Percentiles rank a stretch among this genome's conserved stretches.
phyloP scores from a whole-genome alignment of 2,113 vertebrate species.

The Mirza zaza region DNA sequence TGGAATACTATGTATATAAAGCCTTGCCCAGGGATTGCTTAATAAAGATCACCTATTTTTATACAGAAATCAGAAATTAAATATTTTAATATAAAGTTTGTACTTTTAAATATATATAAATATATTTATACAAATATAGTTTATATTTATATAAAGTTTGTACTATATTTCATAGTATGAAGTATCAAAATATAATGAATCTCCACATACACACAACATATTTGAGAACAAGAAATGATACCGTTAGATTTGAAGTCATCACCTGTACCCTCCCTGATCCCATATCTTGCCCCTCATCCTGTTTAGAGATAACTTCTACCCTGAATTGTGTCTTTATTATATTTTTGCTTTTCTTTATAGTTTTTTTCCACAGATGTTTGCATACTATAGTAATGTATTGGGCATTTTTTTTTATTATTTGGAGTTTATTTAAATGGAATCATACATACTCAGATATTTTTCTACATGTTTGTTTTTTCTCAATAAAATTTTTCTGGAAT shows the following conservation, averaged over 20 bases:
- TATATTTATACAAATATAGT: too few species aligned
- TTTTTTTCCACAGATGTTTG: background rate
- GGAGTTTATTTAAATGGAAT: background rate
- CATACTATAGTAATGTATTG: background rate
- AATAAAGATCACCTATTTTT: background rate
- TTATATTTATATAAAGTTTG: background rate
- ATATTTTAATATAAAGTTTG: background rate
- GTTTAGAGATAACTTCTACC: background rate
- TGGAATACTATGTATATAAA: background rate
- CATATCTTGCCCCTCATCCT: background rate
- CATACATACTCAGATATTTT: background rate
- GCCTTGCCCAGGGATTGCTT: background rate
- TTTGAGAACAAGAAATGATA: background rate
- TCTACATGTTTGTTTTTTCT: background rate
- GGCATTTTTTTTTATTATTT: background rate
- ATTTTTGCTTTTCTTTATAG: background rate
- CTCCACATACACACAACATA: background rate
- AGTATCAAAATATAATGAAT: background rate
- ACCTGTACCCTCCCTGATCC: background rate
- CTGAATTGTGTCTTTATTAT: background rate
- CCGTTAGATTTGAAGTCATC: background rate
- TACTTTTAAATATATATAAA: too few species aligned
- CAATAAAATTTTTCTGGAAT: background rate
- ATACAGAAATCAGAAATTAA: background rate
- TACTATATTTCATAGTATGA: too few species aligned